Evolutionary conservation across 2,797 vertebrate species (phyloP).

Genomic region (Alectoris magna): DNA sequence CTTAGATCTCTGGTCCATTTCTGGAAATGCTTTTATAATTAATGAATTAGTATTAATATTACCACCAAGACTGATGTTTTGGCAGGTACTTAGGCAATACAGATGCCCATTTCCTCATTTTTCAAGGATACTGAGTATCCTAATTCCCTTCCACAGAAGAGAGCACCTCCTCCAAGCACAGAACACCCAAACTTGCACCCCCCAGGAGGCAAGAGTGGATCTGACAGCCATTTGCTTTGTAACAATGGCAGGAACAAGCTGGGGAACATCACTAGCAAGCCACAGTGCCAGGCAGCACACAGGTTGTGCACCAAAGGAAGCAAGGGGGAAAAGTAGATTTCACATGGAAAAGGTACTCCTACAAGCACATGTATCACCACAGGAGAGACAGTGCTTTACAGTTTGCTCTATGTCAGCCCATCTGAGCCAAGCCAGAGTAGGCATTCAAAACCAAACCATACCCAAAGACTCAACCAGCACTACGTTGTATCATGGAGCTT

Average conservation of each 20-base stretch:
- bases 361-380: not conserved
- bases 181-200: not conserved
- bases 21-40: not conserved
- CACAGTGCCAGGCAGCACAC: not conserved
- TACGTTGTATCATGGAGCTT: not conserved
- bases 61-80: not conserved
- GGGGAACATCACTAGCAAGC: not conserved
- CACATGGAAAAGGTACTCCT: not conserved
- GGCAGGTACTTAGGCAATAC: not conserved
- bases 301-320: not conserved
- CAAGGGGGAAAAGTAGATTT: not conserved
- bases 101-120: not conserved
- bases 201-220: fast-evolving
- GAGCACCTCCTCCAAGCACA: not conserved
- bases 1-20: not conserved
- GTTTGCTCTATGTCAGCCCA: not conserved
- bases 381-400: not conserved
- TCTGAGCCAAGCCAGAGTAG: not conserved
- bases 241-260: not conserved
- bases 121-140: not conserved
- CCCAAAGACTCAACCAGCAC: not conserved
- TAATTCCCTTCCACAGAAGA: not conserved
- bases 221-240: not conserved
- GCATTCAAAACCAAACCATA: slow-evolving; percentile 2
- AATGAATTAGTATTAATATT: not conserved